phyloP scores from a whole-genome alignment of 2,797 vertebrate genomes.

The Champsocephalus esox region DNA sequence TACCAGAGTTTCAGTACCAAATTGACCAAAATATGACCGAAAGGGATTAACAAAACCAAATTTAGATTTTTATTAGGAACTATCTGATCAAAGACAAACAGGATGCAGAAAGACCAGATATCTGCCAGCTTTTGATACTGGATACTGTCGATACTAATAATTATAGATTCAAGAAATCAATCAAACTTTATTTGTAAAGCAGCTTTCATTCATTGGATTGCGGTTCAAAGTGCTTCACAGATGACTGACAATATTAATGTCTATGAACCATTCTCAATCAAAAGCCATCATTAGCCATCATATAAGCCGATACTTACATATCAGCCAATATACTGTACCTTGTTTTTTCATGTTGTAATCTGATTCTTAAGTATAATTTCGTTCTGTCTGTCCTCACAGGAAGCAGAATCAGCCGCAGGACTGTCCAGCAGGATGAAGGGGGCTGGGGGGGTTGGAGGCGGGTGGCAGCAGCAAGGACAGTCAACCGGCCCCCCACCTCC shows the following conservation, averaged over 20 bases:
- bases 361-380: background rate
- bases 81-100: background rate
- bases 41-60: background rate
- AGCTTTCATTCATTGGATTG: no score
- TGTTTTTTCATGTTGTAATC: background rate
- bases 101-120: background rate
- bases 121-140: background rate
- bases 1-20: background rate
- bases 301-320: background rate
- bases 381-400: constrained; percentile 55
- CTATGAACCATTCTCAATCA: no score
- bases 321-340: background rate
- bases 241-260: no score
- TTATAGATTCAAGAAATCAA: no score
- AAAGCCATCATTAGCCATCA: background rate
- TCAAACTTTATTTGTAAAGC: no score
- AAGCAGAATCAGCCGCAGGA: constrained; percentile 61
- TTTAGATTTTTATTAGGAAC: background rate
- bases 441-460: constrained; percentile 73
- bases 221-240: no score
- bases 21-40: background rate
- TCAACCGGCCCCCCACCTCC: constrained; percentile 68
- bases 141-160: background rate
- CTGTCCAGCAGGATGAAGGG: constrained; percentile 77
- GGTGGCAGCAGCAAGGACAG: constrained; percentile 58